Base-by-base conservation (phyloP, 2,888 invertebrate genomes). In the Epirrhoe tristata region DNA sequence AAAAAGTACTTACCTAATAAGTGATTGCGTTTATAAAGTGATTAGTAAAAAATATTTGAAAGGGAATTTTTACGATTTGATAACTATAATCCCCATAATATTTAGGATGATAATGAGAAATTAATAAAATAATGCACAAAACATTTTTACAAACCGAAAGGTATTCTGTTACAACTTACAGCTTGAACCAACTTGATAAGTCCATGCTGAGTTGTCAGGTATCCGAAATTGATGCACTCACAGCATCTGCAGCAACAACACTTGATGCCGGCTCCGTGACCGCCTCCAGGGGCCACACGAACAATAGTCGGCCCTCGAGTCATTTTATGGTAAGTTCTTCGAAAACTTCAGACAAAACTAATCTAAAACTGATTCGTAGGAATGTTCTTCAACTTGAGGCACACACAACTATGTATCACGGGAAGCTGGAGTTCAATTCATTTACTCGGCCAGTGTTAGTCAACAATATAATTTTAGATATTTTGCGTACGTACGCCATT, bases 231-330 rank as follows among this genome's bases (percentile, higher is more conserved):
- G 63, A 98, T 89, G 82, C 97, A 97, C 16, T 97, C 96, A 80
- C 96, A 97, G 80, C 97, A 96, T 67, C 95, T 92, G 80, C 96
- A 96, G 82, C 96, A 96, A 74, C 96, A 97, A 80, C 97, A 95
- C 79, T 95, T 95, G 68, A 96, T 92, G 57, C 96, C 96, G 50
- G 93, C 89, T 1, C 87, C 84, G 1, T 89, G 83, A 10, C 76
- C 85, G 14, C 82, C 83, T 10, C 84, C 81, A 1, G 93, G 91
- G 16, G 84, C 82, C 70, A 94, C 88, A 2, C 91, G 86, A 60
- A 94, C 89, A 67, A 94, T 89, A 0, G 93, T 93, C 43, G 94
- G 94, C 7, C 94, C 93, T 50, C 94, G 89, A 66, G 88, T 85
- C 88, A 91, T 93, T 77, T 62, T 58, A 63, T 65, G 12, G 50